phyloP scores from a whole-genome alignment of 2,113 vertebrate genomes.

The Calypte anna region DNA sequence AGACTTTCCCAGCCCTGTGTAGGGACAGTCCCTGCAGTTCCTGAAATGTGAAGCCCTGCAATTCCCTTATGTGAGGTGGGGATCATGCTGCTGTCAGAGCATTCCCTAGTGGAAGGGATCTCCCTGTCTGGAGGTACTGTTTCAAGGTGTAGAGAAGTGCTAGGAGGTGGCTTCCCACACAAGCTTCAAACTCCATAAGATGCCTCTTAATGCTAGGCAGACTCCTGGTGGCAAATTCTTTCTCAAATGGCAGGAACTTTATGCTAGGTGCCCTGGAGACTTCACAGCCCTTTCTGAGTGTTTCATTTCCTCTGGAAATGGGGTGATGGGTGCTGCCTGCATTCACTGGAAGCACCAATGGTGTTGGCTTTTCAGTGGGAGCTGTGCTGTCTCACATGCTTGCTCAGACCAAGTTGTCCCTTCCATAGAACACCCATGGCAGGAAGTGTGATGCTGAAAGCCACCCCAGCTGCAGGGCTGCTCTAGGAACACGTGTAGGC shows the following conservation, averaged over 20 bases:
- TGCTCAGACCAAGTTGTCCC: not conserved
- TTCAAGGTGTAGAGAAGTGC: not conserved
- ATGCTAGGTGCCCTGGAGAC: not conserved
- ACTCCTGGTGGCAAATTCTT: not conserved
- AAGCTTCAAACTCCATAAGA: not conserved
- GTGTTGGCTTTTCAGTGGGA: not conserved
- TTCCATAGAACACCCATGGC: not conserved
- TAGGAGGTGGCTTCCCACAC: not conserved
- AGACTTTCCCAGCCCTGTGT: accelerated
- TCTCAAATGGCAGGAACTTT: not conserved
- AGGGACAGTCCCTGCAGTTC: not conserved
- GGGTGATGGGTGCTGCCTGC: accelerated
- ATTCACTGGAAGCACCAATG: not conserved
- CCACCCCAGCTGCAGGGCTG: not conserved
- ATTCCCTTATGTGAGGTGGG: not conserved
- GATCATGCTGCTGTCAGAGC: not conserved
- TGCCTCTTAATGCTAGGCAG: not conserved
- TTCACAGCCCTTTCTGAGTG: not conserved
- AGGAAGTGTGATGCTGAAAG: not conserved
- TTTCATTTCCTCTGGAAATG: not conserved
- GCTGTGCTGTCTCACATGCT: not conserved
- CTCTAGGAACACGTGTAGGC: accelerated
- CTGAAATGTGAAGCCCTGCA: not conserved
- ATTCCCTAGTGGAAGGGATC: not conserved
- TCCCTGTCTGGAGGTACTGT: not conserved